Base-by-base conservation (phyloP, 2,113 vertebrate species). In the Ceuthmochares aereus region DNA sequence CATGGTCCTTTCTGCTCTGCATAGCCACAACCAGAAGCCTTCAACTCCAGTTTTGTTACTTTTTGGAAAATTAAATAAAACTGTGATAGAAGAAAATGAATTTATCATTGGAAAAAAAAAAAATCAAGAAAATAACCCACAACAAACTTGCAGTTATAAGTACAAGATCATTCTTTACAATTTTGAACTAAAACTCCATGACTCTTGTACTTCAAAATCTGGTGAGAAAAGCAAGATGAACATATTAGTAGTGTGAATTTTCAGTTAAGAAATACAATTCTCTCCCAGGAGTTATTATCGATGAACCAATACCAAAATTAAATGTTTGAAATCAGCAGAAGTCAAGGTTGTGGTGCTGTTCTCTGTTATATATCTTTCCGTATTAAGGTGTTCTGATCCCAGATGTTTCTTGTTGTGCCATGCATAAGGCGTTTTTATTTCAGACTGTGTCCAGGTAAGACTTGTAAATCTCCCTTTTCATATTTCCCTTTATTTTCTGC, bases 101-200 rank as follows among this genome's bases (percentile, higher is more conserved):
- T 60, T 78, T 34, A 69, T 67, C 10, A 47, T 9, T 29, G 9
- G 10, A 4, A 6, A n/a, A 58, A 51, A 51, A 76, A 30, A 36
- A 7, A 2, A 20, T 16, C n/a, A 56, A 70, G 74, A 42, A 70
- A 77, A 51, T 64, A 80, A 40, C 1, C 2, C 7, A 37, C 17
- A 62, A 45, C 37, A 76, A 63, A 67, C 37, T 32, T 64, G 0
- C 27, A 94, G 40, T 51, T 68, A 8, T 47, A 32, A 73, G 10
- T 77, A 94, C 36, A 83, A 83, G 12, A 18, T 68, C 23, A 63
- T 72, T 79, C 72, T 69, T 30, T 93, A 40, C 37, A 79, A 45
- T n/a, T 40, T 42, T 94, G 93, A 95, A 90, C 72, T 73, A 66
- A 69, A 92, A 36, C 36, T 95, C 85, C 95, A n/a, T 64, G 20